phyloP scores from a whole-genome alignment of 2,113 vertebrate genomes.

The Leptobrachium leishanense region DNA sequence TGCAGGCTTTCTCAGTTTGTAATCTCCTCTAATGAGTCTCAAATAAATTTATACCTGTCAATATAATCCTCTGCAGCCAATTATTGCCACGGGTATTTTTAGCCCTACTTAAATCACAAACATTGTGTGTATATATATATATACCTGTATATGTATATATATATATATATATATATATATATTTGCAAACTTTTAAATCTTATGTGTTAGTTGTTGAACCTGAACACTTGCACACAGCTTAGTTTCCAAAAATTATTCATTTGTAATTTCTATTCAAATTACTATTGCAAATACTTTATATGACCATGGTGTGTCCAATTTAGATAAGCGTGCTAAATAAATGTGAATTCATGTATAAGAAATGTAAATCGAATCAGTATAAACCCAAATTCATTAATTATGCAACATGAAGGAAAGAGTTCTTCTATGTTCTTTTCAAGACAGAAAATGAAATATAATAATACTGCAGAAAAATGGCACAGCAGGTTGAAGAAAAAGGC shows the following conservation, averaged over 20 bases:
- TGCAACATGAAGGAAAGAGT: background rate
- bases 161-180: too few relatives aligned
- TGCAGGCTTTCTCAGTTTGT: too few relatives aligned
- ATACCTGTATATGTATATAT: too few relatives aligned
- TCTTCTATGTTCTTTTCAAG: background rate
- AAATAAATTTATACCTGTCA: too few relatives aligned
- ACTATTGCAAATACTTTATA: background rate
- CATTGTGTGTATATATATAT: too few relatives aligned
- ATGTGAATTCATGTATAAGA: background rate
- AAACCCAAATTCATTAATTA: background rate
- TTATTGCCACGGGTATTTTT: too few relatives aligned
- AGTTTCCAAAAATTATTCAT: constrained; percentile 66
- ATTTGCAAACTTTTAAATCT: too few relatives aligned
- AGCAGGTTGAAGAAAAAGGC: background rate
- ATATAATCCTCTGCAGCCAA: too few relatives aligned
- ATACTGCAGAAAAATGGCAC: background rate
- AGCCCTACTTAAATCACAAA: too few relatives aligned
- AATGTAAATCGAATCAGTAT: constrained; percentile 9
- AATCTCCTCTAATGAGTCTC: too few relatives aligned
- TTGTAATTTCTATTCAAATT: constrained; percentile 55
- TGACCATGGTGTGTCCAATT: background rate
- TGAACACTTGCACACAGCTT: too few relatives aligned
- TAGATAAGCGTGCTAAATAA: constrained; percentile 12
- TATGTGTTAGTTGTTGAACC: background rate
- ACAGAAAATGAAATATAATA: background rate